Conservation (phyloP, 2,888 invertebrate species). For the Pseudococcus viburni region DNA sequence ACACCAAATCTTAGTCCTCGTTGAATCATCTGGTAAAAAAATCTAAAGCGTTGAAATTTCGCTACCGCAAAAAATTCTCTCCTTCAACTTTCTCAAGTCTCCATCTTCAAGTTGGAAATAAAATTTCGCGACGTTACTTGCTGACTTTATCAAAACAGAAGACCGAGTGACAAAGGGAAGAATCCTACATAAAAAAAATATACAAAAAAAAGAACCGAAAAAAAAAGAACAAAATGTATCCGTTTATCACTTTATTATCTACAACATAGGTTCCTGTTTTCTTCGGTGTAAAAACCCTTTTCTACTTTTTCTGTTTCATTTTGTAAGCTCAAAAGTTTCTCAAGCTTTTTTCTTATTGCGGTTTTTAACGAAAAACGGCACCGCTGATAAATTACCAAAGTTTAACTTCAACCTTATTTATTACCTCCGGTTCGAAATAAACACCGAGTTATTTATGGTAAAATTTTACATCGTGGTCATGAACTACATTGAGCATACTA, state of each 20-base stretch:
- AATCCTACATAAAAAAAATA: not conserved
- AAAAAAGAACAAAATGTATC: constrained; percentile 45
- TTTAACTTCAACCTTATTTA: constrained; percentile 64
- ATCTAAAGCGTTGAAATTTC: constrained; percentile 5
- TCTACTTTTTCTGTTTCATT: constrained; percentile 50
- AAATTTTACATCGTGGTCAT: constrained; percentile 59
- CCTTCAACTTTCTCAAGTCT: not conserved
- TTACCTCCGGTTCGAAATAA: constrained; percentile 64
- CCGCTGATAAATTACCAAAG: constrained; percentile 62
- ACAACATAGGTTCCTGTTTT: constrained; percentile 57
- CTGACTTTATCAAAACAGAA: constrained; percentile 37
- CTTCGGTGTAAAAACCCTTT: constrained; percentile 54
- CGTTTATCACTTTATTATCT: constrained; percentile 57
- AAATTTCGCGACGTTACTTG: constrained; percentile 31
- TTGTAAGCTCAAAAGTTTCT: constrained; percentile 56
- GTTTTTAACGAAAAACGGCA: constrained; percentile 57
- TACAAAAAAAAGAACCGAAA: too few species aligned
- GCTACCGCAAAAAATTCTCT: not conserved
- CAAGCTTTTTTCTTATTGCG: constrained; percentile 54
- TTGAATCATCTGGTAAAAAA: not conserved
- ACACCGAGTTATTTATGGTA: constrained; percentile 60
- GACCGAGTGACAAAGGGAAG: not conserved
- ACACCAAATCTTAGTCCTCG: not conserved
- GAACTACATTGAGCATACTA: not conserved
- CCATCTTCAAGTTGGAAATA: constrained; percentile 43